A percentile compares a stretch with the other conserved stretches of the same genome.
phyloP scores from a whole-genome alignment of 2,888 invertebrate species.

The Phengaris arion region DNA sequence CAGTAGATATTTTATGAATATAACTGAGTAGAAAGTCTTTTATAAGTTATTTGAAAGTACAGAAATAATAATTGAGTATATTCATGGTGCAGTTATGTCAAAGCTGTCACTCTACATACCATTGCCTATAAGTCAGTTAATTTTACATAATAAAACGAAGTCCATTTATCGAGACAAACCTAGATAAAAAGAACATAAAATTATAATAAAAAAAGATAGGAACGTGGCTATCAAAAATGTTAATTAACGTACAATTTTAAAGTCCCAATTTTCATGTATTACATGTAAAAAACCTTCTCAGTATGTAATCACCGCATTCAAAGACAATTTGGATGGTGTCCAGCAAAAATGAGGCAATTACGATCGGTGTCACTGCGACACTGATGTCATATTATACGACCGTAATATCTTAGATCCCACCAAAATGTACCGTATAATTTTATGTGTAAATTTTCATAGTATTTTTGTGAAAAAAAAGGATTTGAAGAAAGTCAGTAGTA shows the following conservation, averaged over 20 bases:
- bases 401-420: neutral
- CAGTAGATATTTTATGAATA: too few species aligned
- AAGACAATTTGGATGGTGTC: slow-evolving; percentile 36
- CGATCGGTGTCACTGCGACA: slow-evolving; percentile 29
- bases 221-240: neutral
- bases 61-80: too few species aligned
- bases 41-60: too few species aligned
- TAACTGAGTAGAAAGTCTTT: too few species aligned
- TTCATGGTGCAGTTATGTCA: too few species aligned
- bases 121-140: too few species aligned
- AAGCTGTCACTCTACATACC: too few species aligned
- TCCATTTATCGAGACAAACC: neutral
- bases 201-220: slow-evolving; percentile 16
- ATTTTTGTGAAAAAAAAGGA: neutral
- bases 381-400: slow-evolving; percentile 23
- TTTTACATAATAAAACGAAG: neutral
- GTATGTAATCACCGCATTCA: slow-evolving; percentile 30
- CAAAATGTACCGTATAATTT: neutral
- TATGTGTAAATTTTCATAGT: neutral
- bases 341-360: slow-evolving; percentile 37
- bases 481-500: too few species aligned
- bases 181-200: slow-evolving; percentile 15
- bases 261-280: slow-evolving; percentile 22
- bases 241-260: slow-evolving; percentile 27
- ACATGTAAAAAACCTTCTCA: slow-evolving; percentile 29